Base-by-base conservation (phyloP, 2,888 invertebrate genomes). In the Bombyx huttoni region DNA sequence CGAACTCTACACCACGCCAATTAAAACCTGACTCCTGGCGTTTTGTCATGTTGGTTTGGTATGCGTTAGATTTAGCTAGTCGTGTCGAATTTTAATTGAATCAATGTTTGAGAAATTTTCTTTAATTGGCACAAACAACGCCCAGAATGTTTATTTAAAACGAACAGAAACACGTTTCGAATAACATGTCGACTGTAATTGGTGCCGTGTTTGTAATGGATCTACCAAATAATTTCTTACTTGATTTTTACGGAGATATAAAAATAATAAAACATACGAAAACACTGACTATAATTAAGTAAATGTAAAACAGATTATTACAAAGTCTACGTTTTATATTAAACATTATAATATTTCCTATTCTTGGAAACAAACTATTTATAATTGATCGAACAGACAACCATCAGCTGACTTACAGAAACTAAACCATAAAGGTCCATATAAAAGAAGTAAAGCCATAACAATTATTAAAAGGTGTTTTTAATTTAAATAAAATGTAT, bases 1-100 rank as follows among this genome's bases (percentile, higher is more conserved):
- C 64, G 65, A 70, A 68, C 65, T 62, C 70, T 70, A 79, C 74
- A 76, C 73, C 70, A 68, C 63, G 75, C 75, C 81, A 83, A 84
- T 85, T 85, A 81, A 81, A 83, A 82, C 59, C 67, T 71, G 72
- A 75, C 80, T 78, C 67, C 69, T 75, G 71, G 73, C 75, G 66
- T 65, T 77, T 65, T 72, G 70, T 72, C 73, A 68, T 72, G 70
- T 68, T 62, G 58, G 61, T 58, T 56, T 57, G 59, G 59, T 60
- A 65, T 62, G 62, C 68, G 67, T 68, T 70, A 71, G 65, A 67
- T 68, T 65, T 70, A 59, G 67, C 61, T 63, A 60, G 60, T 57
- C 57, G 60, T 62, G 61, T 68, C 63, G 61, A 65, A 65, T 68
- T 64, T 70, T 66, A 71, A 69, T 67, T 67, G 69, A 66, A 65